Base-by-base conservation (phyloP, 2,888 invertebrate genomes). In the Hedychridium roseum region DNA sequence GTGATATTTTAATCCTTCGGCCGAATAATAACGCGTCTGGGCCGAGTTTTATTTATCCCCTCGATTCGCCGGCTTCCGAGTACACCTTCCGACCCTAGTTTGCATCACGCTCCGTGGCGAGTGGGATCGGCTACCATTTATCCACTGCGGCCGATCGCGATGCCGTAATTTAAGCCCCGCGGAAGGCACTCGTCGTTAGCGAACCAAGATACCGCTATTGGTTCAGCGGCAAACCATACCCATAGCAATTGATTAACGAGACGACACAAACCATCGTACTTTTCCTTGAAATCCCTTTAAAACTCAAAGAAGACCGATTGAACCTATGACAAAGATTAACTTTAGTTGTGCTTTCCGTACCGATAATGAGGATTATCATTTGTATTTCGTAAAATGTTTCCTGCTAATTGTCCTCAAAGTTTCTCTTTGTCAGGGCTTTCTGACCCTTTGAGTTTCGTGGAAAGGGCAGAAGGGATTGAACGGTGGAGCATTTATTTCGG, bases 51-150 rank as follows among this genome's bases (percentile, higher is more conserved):
- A 9, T 23, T 9, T 9, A 23, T 60, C 44, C 51, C 51, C 52
- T 45, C 47, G 52, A 50, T 50, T 27, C 41, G n/a, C 9, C 34
- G 37, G 41, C 52, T 55, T 37, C 55, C 61, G n/a, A n/a, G n/a
- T n/a, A n/a, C n/a, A n/a, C n/a, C n/a, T n/a, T n/a, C n/a, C 55
- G 57, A 61, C 52, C 57, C 61, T 51, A 52, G 40, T 61, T 57
- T 61, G 50, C 61, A 60, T 54, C 60, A 50, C 51, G 46, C 44
- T 54, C 49, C 42, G 41, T 32, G 47, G 31, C 47, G 46, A 55
- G 38, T 50, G 50, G 54, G 54, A 62, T 62, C 54, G 49, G 57
- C 45, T 63, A 60, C 46, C 58, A 58, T 56, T 63, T 58, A 63
- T 63, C 53, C 53, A 51, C 51, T 57, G 49, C 39, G 43, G 54